Conservation (phyloP, 2,888 invertebrate species). For the Ariolimax columbianus region DNA sequence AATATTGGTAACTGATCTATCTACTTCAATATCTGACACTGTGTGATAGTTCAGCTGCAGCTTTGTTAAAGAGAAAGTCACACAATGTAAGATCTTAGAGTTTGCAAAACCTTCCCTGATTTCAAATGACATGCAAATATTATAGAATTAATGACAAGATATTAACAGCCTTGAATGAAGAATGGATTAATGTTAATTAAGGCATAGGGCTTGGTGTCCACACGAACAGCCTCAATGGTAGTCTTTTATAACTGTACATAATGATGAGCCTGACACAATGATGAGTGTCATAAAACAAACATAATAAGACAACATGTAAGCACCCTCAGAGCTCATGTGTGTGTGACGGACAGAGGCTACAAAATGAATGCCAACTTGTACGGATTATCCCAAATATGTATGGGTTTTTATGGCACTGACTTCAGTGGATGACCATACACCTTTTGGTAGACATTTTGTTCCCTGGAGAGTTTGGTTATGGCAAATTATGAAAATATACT, state of each 20-base stretch:
- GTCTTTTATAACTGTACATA: not conserved
- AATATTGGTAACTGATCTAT: not conserved
- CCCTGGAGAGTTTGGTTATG: too few species aligned
- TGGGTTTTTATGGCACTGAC: too few species aligned
- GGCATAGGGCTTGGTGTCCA: constrained; percentile 35
- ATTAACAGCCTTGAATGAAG: constrained; percentile 39
- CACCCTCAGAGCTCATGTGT: constrained; percentile 15
- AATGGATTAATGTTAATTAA: constrained; percentile 32
- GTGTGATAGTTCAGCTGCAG: not conserved
- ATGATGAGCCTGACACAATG: not conserved
- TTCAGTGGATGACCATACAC: too few species aligned
- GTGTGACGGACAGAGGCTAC: too few species aligned
- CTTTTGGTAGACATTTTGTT: too few species aligned
- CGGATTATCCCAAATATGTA: too few species aligned
- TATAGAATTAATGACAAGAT: constrained; percentile 15
- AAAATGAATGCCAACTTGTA: too few species aligned
- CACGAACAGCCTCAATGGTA: constrained; percentile 16
- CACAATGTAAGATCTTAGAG: not conserved
- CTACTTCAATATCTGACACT: not conserved
- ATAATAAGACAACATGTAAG: not conserved
- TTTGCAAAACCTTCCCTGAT: constrained; percentile 16
- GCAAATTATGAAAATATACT: too few species aligned
- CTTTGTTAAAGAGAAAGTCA: not conserved
- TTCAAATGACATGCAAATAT: not conserved
- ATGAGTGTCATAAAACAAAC: constrained; percentile 11